Evolutionary conservation across 2,797 vertebrate species (phyloP).

Genomic region (Monodelphis domestica): DNA sequence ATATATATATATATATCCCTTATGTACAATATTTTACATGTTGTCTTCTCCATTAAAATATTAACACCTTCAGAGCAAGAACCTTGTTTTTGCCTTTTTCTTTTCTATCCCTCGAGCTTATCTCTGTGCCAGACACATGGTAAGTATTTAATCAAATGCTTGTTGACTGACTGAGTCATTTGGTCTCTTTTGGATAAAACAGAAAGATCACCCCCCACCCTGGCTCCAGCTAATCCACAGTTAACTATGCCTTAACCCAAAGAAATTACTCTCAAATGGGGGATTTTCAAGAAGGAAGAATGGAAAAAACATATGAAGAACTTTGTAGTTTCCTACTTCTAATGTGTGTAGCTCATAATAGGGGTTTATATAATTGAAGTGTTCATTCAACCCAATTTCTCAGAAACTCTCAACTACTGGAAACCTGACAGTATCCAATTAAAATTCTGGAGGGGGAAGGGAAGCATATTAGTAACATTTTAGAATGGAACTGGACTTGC

Average conservation of each 20-base stretch:
- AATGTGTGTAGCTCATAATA: background rate
- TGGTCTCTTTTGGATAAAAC: background rate
- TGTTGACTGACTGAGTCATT: background rate
- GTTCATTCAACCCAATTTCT: background rate
- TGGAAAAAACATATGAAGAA: background rate
- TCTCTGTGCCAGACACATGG: background rate
- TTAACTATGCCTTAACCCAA: no score
- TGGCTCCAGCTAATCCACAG: no score
- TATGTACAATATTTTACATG: background rate
- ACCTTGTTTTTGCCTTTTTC: background rate
- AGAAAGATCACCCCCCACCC: no score
- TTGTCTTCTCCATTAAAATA: background rate
- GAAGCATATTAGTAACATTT: background rate
- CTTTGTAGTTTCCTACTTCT: background rate
- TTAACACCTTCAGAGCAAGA: background rate
- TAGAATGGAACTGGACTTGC: background rate
- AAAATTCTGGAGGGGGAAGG: background rate
- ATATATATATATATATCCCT: background rate
- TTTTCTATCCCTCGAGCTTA: background rate
- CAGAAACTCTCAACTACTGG: background rate
- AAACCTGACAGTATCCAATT: slow-evolving; percentile 35
- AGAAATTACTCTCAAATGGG: background rate
- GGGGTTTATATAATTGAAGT: background rate
- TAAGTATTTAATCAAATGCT: background rate
- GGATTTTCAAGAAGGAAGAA: no score